Evolutionary conservation across 2,888 invertebrate species (phyloP).

Genomic region (Drosophila buzzatii): DNA sequence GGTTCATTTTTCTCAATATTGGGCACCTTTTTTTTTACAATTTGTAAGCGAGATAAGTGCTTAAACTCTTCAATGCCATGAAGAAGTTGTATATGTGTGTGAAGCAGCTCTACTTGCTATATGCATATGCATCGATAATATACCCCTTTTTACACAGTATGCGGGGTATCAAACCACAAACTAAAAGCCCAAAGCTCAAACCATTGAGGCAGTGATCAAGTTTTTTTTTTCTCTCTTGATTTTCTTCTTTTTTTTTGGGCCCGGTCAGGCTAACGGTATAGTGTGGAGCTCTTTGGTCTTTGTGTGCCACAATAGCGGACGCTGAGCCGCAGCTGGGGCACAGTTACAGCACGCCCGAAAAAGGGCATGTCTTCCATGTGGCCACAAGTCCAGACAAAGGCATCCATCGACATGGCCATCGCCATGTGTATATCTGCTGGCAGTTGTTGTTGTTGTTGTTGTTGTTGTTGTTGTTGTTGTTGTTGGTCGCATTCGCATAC

Average conservation of each 20-base stretch:
- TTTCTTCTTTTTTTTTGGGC: constrained; percentile 13
- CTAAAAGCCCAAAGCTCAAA: constrained; percentile 22
- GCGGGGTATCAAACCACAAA: constrained; percentile 21
- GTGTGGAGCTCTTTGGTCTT: constrained; percentile 36
- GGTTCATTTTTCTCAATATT: background rate
- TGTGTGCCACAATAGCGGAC: constrained; percentile 50
- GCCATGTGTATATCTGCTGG: constrained; percentile 69
- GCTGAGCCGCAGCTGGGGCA: constrained; percentile 50
- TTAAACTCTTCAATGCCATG: background rate
- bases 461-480: constrained; percentile 22
- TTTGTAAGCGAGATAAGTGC: background rate
- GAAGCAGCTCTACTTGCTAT: too few species aligned
- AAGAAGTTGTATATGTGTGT: background rate
- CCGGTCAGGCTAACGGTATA: constrained; percentile 71
- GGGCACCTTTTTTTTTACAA: background rate
- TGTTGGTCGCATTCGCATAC: constrained; percentile 21
- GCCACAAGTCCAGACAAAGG: constrained; percentile 52
- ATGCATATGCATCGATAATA: background rate
- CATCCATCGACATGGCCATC: constrained; percentile 54
- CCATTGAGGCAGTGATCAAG: constrained; percentile 46
- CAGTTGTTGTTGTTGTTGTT: constrained; percentile 25
- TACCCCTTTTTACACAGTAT: background rate
- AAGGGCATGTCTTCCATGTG: constrained; percentile 71
- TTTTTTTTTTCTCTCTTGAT: constrained; percentile 9
- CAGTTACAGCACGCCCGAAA: constrained; percentile 63